Conservation (phyloP, 1,140 invertebrate species). For the Ylistrum balloti region DNA sequence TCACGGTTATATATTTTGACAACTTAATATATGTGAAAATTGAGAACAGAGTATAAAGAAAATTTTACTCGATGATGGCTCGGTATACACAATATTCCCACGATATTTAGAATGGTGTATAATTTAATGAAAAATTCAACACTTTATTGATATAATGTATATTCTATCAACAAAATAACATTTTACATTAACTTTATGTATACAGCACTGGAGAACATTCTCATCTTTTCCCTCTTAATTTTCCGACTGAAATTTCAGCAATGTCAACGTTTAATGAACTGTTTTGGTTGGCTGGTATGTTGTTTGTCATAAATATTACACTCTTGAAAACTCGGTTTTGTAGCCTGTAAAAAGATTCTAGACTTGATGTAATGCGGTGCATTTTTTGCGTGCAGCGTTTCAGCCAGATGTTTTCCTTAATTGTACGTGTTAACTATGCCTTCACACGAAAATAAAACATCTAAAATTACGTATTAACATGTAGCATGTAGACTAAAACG, state of each 20-base stretch:
- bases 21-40: conserved; percentile 2
- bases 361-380: neutral
- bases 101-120: neutral
- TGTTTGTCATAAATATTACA: neutral
- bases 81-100: neutral
- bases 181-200: neutral
- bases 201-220: neutral
- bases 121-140: neutral
- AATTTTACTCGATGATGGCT: neutral
- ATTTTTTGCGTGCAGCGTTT: neutral
- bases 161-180: neutral
- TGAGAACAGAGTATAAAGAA: neutral
- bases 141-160: neutral
- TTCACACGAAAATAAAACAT: no score
- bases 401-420: neutral
- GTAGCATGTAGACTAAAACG: no score
- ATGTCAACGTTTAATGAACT: neutral
- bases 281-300: neutral
- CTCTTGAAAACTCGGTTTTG: neutral
- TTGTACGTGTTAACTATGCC: no score
- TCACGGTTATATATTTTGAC: conserved; percentile 36
- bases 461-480: no score
- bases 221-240: neutral
- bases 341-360: neutral
- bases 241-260: neutral